Base-by-base conservation (phyloP, 1,140 invertebrate species). In the Bombus consobrinus region DNA sequence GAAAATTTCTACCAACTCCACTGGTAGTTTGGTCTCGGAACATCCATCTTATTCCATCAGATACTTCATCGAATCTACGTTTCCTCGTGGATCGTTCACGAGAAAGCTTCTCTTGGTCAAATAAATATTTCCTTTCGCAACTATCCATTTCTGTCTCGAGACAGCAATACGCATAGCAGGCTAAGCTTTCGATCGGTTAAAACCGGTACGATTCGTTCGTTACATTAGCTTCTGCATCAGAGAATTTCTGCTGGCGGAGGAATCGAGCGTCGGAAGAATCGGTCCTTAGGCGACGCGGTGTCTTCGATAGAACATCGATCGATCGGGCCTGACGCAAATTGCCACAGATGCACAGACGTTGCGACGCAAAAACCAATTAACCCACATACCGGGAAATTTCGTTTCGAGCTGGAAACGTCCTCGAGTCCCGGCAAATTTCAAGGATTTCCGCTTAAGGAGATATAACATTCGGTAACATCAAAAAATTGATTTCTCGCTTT, bases 351-450 rank as follows among this genome's bases (percentile, higher is more conserved):
- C 57, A 43, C 39, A 28, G 34, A 68, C 34, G 71, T 39, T 75
- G 69, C 69, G 41, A 78, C 47, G 74, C 74, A 69, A 78, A 83
- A 83, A 83, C 62, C 73, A 77, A 83, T 83, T 83, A 83, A 83
- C 82, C 73, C 82, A 77, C 64, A 83, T 77, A 83, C 64, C 34
- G 43, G 75, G 41, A 59, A 83, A 69, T 83, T 77, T 57, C 64
- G 47, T 69, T 78, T 57, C 41, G n/a, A 47, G 41, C 28, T 41
- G 32, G 64, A 25, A 59, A 81, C 79, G 43, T 22, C 15, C 34
- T 28, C 28, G 5, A 8, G 47, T 8, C 0, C 18, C 18, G 47
- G 18, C 5, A 6, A 53, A 22, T 53, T 53, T 53, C 47, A 53
- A 53, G 47, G 18, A 53, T 53, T 53, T 53, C 47, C 47, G 47